A percentile compares a stretch with the other conserved stretches of the same genome.
Conservation (phyloP, 1,140 invertebrate genomes). For the Drosophila suzukii region DNA sequence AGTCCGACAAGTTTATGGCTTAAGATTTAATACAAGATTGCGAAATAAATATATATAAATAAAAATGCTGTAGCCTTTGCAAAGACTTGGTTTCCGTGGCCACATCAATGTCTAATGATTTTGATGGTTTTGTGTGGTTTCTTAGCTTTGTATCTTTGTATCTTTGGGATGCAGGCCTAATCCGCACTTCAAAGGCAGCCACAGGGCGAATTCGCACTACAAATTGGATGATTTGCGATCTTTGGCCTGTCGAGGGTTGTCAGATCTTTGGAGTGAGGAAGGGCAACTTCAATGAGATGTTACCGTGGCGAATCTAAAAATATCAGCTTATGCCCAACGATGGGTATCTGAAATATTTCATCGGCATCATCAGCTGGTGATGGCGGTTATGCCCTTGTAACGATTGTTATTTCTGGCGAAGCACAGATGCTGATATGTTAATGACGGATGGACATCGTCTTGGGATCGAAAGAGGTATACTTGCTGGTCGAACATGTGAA, state of each 20-base stretch:
- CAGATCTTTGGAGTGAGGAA: conserved; percentile 39
- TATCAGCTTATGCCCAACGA: conserved; percentile 24
- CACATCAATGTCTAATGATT: conserved; percentile 24
- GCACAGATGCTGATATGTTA: conserved; percentile 64
- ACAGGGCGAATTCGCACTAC: conserved; percentile 50
- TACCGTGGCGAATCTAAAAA: conserved; percentile 67
- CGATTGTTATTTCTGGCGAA: conserved; percentile 56
- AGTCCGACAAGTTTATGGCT: conserved; percentile 38
- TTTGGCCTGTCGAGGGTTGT: conserved; percentile 23
- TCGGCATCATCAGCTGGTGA: conserved; percentile 19
- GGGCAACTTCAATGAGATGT: conserved; percentile 52
- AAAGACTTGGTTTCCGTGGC: conserved; percentile 27
- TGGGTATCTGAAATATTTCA: conserved; percentile 56
- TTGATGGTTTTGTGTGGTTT: conserved; percentile 2
- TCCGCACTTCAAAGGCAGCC: conserved; percentile 49
- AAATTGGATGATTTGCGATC: conserved; percentile 45
- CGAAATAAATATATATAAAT: conserved; percentile 35
- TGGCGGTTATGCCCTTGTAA: conserved; percentile 67
- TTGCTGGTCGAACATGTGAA: conserved; percentile 9
- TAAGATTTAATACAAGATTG: conserved; percentile 42
- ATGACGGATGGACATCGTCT: conserved; percentile 58
- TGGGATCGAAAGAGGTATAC: conserved; percentile 18
- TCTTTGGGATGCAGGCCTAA: conserved; percentile 47
- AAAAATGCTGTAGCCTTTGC: conserved; percentile 22
- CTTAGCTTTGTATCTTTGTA: conserved; percentile 4